Base-by-base conservation (phyloP, 2,113 vertebrate genomes). In the Potamarius usumacintae region DNA sequence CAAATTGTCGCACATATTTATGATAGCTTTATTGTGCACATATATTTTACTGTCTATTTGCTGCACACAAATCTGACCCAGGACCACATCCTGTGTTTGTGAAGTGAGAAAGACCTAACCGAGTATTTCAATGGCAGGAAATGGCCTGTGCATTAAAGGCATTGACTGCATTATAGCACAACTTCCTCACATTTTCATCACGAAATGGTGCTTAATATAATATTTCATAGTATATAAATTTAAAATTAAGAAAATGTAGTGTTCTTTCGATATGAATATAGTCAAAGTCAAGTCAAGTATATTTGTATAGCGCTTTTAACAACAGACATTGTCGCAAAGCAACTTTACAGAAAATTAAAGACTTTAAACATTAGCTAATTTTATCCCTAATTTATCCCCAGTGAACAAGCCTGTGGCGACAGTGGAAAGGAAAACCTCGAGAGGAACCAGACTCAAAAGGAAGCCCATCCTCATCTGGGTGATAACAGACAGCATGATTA, bases 31-130 rank as follows among this genome's bases (percentile, higher is more conserved):
- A 72, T 48, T 77, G 50, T 77, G 50, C 14, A 71, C 14, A 18
- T n/a, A 53, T 27, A 78, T 78, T 53, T 78, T 77, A 72, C 55
- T 76, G 48, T 8, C 65, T n/a, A 52, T 60, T 80, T 53, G 83
- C 52, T 88, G 84, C 78, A 85, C 81, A 90, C 82, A 88, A 65
- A 87, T 89, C 84, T 84, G 78, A 53, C 88, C 83, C 30, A n/a
- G 81, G 62, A 83, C 86, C 82, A 89, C 83, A 94, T 95, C 94
- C 94, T 92, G 92, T 88, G 58, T 95, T 95, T 94, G 91, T 92
- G 88, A 91, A 88, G 27, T 58, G 84, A 92, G 90, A 90, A 92
- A 92, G 82, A 11, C 74, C 74, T 34, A 53, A 25, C 57, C n/a
- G 52, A 18, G 53, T 22, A 87, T 57, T 78, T 93, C 92, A 95